phyloP scores from a whole-genome alignment of 1,140 invertebrate genomes.

The Cotesia typhae region DNA sequence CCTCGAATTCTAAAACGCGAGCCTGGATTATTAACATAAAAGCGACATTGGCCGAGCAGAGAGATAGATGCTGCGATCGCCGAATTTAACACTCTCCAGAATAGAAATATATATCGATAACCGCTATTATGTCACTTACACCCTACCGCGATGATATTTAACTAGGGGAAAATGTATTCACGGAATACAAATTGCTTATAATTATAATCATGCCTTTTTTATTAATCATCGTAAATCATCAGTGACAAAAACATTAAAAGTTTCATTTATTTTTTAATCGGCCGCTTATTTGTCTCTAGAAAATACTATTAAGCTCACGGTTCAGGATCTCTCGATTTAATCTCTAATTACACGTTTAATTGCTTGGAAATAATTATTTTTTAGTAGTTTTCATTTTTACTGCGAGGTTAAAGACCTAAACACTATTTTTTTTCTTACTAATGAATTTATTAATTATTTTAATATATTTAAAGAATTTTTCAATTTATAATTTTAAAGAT shows the following conservation, averaged over 20 bases:
- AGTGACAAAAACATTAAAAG: background rate
- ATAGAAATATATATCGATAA: constrained; percentile 11
- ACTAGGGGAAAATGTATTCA: too few species aligned
- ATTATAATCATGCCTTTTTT: background rate
- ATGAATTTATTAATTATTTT: too few species aligned
- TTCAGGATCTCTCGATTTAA: too few species aligned
- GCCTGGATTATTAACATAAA: constrained; percentile 31
- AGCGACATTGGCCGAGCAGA: constrained; percentile 18
- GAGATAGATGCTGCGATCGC: background rate
- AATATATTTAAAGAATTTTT: too few species aligned
- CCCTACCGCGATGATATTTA: too few species aligned
- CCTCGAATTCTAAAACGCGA: constrained; percentile 33
- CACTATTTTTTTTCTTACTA: too few species aligned
- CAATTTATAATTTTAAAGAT: too few species aligned
- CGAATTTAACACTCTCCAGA: background rate
- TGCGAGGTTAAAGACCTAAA: too few species aligned
- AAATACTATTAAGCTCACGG: too few species aligned
- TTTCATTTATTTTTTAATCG: background rate
- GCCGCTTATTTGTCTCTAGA: background rate
- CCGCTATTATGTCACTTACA: background rate
- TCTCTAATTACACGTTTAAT: too few species aligned
- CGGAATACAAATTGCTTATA: constrained; percentile 20
- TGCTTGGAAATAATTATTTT: too few species aligned
- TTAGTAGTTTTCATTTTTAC: too few species aligned
- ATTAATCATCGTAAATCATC: background rate